Conservation (phyloP, 2,797 vertebrate genomes). For the Sylvia borin region DNA sequence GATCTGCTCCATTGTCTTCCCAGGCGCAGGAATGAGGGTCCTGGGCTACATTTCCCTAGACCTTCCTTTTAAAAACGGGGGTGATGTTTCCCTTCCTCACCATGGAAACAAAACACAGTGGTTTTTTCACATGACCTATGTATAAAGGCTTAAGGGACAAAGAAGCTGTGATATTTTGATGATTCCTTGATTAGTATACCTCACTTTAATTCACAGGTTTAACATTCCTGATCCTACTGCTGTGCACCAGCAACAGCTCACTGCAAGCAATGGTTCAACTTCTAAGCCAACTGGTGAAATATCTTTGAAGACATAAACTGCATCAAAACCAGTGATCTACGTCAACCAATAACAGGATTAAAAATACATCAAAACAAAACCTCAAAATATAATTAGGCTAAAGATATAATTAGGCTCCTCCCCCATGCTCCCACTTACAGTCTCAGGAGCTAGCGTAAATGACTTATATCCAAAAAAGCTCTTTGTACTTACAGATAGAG, state of each 20-base stretch:
- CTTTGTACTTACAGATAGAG: background rate
- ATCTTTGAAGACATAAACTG: slow-evolving; percentile 11
- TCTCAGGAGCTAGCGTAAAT: background rate
- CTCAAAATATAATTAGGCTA: background rate
- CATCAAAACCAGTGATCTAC: slow-evolving; percentile 2
- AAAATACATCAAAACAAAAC: slow-evolving; percentile 50
- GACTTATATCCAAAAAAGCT: background rate
- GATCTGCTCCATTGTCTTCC: background rate
- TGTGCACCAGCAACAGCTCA: background rate
- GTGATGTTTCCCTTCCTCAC: background rate
- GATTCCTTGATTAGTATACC: background rate
- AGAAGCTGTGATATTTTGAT: background rate
- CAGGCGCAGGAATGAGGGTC: background rate
- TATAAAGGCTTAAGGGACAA: background rate
- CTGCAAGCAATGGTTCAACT: background rate
- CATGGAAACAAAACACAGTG: background rate
- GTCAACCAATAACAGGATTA: background rate
- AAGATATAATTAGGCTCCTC: background rate
- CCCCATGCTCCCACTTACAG: background rate
- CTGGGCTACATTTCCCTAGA: background rate
- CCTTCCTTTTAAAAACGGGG: background rate
- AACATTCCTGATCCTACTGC: background rate
- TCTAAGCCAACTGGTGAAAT: background rate
- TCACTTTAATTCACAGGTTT: background rate
- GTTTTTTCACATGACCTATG: background rate